phyloP scores from a whole-genome alignment of 2,113 vertebrate genomes.

The Apteryx owenii region DNA sequence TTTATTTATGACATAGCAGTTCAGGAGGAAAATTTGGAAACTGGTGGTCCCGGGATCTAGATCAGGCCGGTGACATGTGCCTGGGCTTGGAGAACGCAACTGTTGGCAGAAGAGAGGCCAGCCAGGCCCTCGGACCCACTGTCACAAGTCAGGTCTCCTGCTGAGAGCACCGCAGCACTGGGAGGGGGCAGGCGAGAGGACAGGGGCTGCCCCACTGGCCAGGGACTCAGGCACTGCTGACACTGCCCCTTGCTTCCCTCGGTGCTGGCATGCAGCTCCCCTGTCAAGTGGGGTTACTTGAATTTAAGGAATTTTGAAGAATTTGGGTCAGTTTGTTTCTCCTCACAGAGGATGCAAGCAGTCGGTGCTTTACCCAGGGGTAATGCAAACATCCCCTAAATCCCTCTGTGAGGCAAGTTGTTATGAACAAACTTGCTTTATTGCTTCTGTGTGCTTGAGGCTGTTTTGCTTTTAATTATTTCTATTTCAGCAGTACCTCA shows the following conservation, averaged over 20 bases:
- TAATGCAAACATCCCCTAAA: background rate
- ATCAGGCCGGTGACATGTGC: background rate
- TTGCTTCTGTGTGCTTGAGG: rapidly evolving
- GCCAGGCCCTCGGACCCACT: no score
- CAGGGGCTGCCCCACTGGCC: background rate
- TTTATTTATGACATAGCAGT: background rate
- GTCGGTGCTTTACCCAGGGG: background rate
- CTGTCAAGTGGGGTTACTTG: background rate
- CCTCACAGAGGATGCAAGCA: background rate
- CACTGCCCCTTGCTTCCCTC: background rate
- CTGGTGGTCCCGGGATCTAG: background rate
- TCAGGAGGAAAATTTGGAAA: background rate
- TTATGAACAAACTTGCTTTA: background rate
- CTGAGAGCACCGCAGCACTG: background rate
- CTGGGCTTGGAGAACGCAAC: background rate
- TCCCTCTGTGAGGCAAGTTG: background rate
- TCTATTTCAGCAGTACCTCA: slow-evolving; percentile 1
- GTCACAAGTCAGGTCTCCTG: background rate
- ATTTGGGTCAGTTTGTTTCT: background rate
- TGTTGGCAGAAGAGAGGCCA: background rate
- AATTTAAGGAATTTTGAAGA: background rate
- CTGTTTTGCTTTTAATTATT: background rate
- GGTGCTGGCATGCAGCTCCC: background rate
- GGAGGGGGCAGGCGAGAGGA: background rate
- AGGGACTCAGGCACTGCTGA: background rate